A percentile compares a stretch with the other conserved stretches of the same genome.
Conservation (phyloP, 2,888 invertebrate species). For the Cheilosia vernalis region DNA sequence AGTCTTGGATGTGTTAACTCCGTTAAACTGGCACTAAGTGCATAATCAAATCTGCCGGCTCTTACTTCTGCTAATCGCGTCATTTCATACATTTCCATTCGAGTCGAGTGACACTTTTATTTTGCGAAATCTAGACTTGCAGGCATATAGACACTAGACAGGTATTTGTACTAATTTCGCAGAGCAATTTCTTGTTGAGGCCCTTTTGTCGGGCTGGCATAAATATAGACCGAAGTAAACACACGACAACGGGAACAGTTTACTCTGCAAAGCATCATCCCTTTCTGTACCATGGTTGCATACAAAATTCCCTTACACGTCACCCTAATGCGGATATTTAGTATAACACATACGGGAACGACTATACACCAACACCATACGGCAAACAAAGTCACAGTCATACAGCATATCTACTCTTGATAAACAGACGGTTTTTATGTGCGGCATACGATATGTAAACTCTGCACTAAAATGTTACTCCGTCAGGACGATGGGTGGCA, state of each 20-base stretch:
- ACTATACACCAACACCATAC: no score
- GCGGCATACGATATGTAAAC: conserved; percentile 51
- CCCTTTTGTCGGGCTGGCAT: conserved; percentile 34
- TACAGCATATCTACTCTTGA: conserved; percentile 52
- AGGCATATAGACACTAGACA: conserved; percentile 29
- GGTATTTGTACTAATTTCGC: conserved; percentile 55
- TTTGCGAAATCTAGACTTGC: background rate
- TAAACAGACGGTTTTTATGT: conserved; percentile 68
- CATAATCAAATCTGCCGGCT: conserved; percentile 64
- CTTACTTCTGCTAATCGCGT: conserved; percentile 63
- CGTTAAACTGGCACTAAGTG: conserved; percentile 43
- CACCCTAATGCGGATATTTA: conserved; percentile 67
- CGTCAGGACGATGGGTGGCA: conserved; percentile 26
- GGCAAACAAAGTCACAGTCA: conserved; percentile 61
- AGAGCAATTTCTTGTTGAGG: conserved; percentile 25
- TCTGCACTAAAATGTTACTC: conserved; percentile 40
- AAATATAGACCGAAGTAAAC: conserved; percentile 28
- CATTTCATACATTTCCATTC: conserved; percentile 55
- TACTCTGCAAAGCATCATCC: conserved; percentile 28
- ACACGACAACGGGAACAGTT: conserved; percentile 14
- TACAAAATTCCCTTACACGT: conserved; percentile 58
- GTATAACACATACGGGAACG: conserved; percentile 52
- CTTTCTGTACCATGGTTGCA: conserved; percentile 1
- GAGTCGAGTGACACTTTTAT: background rate
- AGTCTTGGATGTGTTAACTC: conserved; percentile 51